Conservation (phyloP, 1,140 invertebrate genomes). For the Aphis craccivora region DNA sequence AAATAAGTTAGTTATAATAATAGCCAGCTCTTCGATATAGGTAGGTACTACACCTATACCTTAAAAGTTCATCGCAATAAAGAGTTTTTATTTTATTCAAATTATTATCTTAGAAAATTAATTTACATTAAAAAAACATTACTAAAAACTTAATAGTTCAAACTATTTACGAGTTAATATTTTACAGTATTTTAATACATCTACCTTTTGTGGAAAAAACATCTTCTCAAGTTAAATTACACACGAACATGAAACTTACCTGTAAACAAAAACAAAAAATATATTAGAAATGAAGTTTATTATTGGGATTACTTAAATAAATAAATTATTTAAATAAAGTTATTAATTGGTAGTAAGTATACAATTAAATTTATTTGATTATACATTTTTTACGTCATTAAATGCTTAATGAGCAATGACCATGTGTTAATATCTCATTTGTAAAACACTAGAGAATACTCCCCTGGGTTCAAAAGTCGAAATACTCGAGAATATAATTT, state of each 20-base stretch:
- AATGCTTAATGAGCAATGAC: not conserved
- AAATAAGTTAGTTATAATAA: too few species aligned
- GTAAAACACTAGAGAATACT: not conserved
- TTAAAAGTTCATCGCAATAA: not conserved
- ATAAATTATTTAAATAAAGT: not conserved
- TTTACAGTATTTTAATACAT: not conserved
- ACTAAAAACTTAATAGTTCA: not conserved
- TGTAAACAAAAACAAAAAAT: slow-evolving; percentile 7
- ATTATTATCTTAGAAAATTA: too few species aligned
- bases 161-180: not conserved
- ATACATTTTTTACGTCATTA: not conserved
- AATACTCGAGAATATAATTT: not conserved
- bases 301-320: too few species aligned
- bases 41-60: too few species aligned
- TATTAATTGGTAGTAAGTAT: not conserved
- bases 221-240: not conserved
- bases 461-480: not conserved
- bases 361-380: not conserved
- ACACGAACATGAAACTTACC: slow-evolving; percentile 31
- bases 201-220: not conserved
- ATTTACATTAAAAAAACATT: not conserved
- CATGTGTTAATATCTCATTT: not conserved
- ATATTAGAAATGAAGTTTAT: not conserved
- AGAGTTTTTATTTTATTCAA: not conserved
- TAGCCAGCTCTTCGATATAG: not conserved